phyloP scores from a whole-genome alignment of 2,113 vertebrate genomes.

The Spheniscus mendiculus region DNA sequence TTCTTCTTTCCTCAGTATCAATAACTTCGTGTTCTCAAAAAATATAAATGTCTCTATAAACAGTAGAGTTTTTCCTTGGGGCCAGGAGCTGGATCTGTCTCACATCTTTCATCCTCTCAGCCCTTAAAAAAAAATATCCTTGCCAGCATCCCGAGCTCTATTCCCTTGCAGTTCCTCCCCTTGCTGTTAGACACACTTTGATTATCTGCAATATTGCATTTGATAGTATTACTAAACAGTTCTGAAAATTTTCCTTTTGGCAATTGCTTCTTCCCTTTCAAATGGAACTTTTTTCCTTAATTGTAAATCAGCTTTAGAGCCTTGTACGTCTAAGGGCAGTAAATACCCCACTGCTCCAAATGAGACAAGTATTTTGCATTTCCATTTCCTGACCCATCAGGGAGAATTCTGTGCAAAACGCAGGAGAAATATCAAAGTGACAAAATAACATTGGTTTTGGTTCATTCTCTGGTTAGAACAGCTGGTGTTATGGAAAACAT shows the following conservation, averaged over 20 bases:
- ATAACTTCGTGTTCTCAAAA: neutral
- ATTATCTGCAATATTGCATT: conserved; percentile 39
- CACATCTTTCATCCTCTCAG: neutral
- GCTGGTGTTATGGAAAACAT: neutral
- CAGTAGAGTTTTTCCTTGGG: neutral
- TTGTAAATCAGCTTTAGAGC: conserved; percentile 46
- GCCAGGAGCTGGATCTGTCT: neutral
- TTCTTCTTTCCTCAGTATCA: neutral
- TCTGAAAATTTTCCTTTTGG: neutral
- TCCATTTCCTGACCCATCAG: conserved; percentile 17
- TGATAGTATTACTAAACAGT: conserved; percentile 16
- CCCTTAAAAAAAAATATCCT: neutral
- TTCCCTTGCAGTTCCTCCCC: neutral
- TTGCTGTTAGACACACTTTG: neutral
- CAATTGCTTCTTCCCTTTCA: neutral
- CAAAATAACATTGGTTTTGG: neutral
- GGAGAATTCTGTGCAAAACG: conserved; percentile 1
- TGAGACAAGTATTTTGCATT: conserved; percentile 14
- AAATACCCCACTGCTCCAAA: conserved; percentile 27
- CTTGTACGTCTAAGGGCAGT: neutral
- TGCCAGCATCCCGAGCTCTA: neutral
- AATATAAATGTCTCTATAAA: neutral
- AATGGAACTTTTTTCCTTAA: neutral
- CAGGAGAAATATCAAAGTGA: neutral
- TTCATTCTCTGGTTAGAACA: neutral